Evolutionary conservation across 2,888 invertebrate species (phyloP).

Genomic region (Drosophila ustulata): DNA sequence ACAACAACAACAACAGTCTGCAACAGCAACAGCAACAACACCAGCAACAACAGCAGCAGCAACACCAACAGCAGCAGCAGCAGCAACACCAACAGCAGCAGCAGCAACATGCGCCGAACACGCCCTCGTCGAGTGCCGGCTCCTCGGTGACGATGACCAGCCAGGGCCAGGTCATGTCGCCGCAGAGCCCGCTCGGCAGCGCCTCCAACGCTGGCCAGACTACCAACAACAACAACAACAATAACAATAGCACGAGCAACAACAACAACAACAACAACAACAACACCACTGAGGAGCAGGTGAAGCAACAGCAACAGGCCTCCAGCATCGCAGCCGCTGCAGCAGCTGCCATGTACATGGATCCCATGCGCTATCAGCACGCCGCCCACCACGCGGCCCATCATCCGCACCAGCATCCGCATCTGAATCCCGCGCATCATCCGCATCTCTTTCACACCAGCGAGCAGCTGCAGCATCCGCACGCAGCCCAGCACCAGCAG

Average conservation of each 20-base stretch:
- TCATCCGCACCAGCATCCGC: constrained; percentile 84
- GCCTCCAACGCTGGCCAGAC: constrained; percentile 76
- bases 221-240: constrained; percentile 77
- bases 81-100: constrained; percentile 82
- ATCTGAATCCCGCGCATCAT: constrained; percentile 84
- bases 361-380: constrained; percentile 84
- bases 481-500: constrained; percentile 64
- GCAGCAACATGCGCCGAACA: constrained; percentile 81
- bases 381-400: constrained; percentile 71
- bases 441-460: constrained; percentile 84
- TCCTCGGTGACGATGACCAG: constrained; percentile 84
- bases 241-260: constrained; percentile 59
- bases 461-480: constrained; percentile 83
- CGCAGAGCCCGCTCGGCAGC: constrained; percentile 84
- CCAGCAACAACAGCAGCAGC: constrained; percentile 76
- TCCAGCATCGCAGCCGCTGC: constrained; percentile 85
- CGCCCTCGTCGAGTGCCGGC: constrained; percentile 84
- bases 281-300: constrained; percentile 80
- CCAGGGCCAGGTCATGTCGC: constrained; percentile 84
- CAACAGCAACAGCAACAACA: constrained; percentile 80
- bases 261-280: constrained; percentile 77
- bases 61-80: constrained; percentile 77
- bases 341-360: constrained; percentile 85
- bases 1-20: constrained; percentile 75
- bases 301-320: constrained; percentile 80